Evolutionary conservation across 53 echinoderm and acorn worm species (phyloP), one percentile per base, ranked within the genome.

Genomic region (Stichopus horrens): DNA sequence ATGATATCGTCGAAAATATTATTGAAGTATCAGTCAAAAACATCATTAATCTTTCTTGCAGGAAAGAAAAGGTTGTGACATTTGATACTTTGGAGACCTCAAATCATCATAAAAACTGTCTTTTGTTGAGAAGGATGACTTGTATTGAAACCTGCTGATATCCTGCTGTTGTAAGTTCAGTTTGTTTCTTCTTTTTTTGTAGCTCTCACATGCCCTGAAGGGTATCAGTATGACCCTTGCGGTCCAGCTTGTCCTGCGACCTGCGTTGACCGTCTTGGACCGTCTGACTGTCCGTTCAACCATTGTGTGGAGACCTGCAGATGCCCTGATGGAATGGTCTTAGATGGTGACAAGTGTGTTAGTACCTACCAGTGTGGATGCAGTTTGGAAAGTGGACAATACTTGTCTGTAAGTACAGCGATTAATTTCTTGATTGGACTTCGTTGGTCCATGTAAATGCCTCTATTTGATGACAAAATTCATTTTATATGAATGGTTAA

Each of bases 251-350:
- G 93, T 56, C 94, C 92, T 73, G 83, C 90, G 20, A 92, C 88
- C 88, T 94, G 94, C 88, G 92, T 67, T 0, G 76, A 90, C 67
- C 87, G 80, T 23, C 65, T 90, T 79, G 67, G 91, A 21, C 55
- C 74, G 21, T 77, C 8, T 23, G 74, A 84, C 74, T 94, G 94
- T 63, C 67, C 88, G 54, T 52, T 73, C 54, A 57, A 7, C 18
- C 86, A 86, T 58, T 92, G 93, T 79, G 86, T 89, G 76, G 96
- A 96, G 89, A 92, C 94, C n/a, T 96, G 96, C 79, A 88, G 91
- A 77, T 96, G 96, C 76, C 92, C 96, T 4, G 86, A 90, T 73
- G 94, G 92, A 54, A 89, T 84, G 79, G 90, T 96, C 20, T 86
- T 95, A 9, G 93, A 95, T 75, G 93, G 93, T 65, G 88, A 91